These are phyloP conservation scores for Liolophura sinensis DNA, from an alignment of 1,140 invertebrate genomes.

Conservation along the genomic window DNA sequence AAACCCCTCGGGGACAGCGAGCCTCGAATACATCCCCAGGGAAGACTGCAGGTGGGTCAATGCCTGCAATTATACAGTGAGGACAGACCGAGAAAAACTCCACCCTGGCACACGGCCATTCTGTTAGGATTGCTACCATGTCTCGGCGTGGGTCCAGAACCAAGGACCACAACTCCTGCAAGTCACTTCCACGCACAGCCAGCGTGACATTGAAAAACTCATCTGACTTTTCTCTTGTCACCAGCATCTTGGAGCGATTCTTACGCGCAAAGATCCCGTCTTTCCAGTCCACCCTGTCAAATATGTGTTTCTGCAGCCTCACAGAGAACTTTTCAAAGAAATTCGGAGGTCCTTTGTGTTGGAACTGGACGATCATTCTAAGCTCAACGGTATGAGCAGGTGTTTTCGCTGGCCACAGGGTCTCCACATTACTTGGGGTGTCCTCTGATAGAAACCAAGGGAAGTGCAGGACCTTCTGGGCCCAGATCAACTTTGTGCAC, in stretches of 20 bases:
- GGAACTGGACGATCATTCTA: conserved; percentile 35
- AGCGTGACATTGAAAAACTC: conserved; percentile 22
- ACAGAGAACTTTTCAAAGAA: conserved; percentile 52
- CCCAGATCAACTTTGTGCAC: conserved; percentile 26
- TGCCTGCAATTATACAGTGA: conserved; percentile 39
- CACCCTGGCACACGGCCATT: conserved; percentile 47
- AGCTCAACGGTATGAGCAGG: conserved; percentile 41
- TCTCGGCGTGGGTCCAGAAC: conserved; percentile 31
- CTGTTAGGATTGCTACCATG: conserved; percentile 36
- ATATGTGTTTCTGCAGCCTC: conserved; percentile 38
- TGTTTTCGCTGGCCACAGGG: conserved; percentile 32
- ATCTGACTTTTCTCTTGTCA: conserved; percentile 25
- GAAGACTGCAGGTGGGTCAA: conserved; percentile 33
- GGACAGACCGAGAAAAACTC: conserved; percentile 37
- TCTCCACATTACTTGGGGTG: conserved; percentile 22
- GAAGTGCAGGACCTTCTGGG: conserved; percentile 38
- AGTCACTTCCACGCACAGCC: conserved; percentile 38
- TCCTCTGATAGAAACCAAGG: conserved; percentile 48
- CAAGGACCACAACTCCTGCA: conserved; percentile 47
- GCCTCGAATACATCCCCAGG: conserved; percentile 40
- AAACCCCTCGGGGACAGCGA: conserved; percentile 33
- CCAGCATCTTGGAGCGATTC: conserved; percentile 35
- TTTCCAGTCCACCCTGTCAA: conserved; percentile 44
- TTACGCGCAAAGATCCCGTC: conserved; percentile 40
- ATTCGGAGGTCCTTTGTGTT: conserved; percentile 41